A percentile compares a stretch with the other conserved stretches of the same genome.
phyloP scores from a whole-genome alignment of 2,888 invertebrate genomes.

The Rhorus exstirpatorius region DNA sequence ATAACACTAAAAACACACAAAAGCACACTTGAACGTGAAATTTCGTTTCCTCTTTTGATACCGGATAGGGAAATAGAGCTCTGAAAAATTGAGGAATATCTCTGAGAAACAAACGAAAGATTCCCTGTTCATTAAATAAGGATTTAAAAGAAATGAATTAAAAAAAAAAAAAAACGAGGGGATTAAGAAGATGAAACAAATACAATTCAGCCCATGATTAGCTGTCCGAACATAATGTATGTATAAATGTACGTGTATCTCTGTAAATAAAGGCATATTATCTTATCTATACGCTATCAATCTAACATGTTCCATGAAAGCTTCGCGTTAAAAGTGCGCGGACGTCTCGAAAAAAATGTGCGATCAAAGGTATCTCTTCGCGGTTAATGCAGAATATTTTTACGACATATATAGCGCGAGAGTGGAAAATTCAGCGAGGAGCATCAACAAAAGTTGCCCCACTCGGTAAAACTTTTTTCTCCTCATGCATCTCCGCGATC shows the following conservation, averaged over 20 bases:
- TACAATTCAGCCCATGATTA: conserved; percentile 71
- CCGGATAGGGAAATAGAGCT: conserved; percentile 68
- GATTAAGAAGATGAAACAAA: too few relatives aligned
- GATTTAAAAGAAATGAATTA: conserved; percentile 11
- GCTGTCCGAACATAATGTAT: conserved; percentile 75
- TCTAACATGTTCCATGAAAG: conserved; percentile 54
- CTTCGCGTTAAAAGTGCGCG: neutral
- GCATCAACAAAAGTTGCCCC: conserved; percentile 65
- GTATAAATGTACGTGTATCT: conserved; percentile 78
- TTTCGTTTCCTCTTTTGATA: conserved; percentile 72
- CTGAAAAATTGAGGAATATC: conserved; percentile 62
- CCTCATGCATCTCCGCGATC: conserved; percentile 7
- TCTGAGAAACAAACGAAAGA: conserved; percentile 56
- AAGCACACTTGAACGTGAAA: conserved; percentile 47
- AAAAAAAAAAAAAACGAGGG: conserved; percentile 27
- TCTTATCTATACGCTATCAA: conserved; percentile 75
- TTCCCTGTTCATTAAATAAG: conserved; percentile 43
- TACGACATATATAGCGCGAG: conserved; percentile 15
- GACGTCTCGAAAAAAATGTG: neutral
- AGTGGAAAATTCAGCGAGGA: neutral
- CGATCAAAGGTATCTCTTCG: neutral
- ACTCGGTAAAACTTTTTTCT: conserved; percentile 37
- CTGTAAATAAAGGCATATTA: conserved; percentile 80
- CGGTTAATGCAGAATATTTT: conserved; percentile 32
- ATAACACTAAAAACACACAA: conserved; percentile 4